Base-by-base conservation (phyloP, 2,797 vertebrate genomes). In the Thamnophis elegans region DNA sequence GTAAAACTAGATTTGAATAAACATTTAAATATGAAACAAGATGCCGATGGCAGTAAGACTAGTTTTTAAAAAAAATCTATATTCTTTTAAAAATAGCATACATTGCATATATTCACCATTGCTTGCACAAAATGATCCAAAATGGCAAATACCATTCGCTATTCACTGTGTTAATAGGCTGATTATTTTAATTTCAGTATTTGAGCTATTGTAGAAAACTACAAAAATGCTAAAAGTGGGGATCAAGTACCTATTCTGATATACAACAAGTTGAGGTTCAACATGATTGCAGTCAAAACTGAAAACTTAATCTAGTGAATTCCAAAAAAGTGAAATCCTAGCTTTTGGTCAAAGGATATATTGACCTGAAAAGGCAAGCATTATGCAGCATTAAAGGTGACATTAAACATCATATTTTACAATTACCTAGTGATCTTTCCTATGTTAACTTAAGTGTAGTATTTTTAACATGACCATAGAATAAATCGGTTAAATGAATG, bases 261-360 rank as follows among this genome's bases (percentile, higher is more conserved):
- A 91, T 87, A 90, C 0, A 95, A 86, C 89, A 92, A 59, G 12
- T 25, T 60, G n/a, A 82, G 78, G 25, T 91, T 18, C 89, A 94
- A 92, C 85, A 94, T 93, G 94, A 97, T 93, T 94, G 91, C 85
- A 96, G 85, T 93, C 95, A 96, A 96, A 96, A 95, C 91, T 93
- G 94, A 95, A 93, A 18, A 90, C 51, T 89, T 93, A 94, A 85
- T 87, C 92, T 95, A 95, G 90, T 32, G 20, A 68, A 94, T 94
- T 95, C 68, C 93, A 13, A 95, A 95, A 11, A 11, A 92, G 62
- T n/a, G 7, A 85, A 96, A 96, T 88, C 93, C 85, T 62, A 97
- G 94, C 60, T 96, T 96, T 91, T 92, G 91, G 93, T 95, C 94
- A 96, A 95, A 88, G 93, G 32, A 96, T 92, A 92, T 91, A 85